These are phyloP conservation scores for Druon quercuslanigerum DNA, from an alignment of 1,140 invertebrate genomes.

Conservation along the genomic window DNA sequence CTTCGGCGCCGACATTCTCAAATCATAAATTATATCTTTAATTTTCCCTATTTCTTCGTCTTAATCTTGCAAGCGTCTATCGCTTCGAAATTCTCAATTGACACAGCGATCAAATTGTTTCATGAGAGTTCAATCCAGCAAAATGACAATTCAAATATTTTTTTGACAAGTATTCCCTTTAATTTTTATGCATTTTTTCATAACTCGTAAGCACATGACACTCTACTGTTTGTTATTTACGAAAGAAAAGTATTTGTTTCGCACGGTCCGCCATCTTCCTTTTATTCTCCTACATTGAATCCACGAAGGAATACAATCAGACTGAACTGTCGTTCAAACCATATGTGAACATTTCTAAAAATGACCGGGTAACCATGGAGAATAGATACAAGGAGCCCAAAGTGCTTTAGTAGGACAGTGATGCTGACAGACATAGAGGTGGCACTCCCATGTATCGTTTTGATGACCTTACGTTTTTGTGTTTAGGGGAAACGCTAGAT, in stretches of 20 bases:
- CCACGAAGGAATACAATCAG: too few species aligned
- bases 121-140: neutral
- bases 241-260: slow-evolving; percentile 17
- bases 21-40: neutral
- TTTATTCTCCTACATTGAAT: neutral
- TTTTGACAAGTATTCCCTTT: neutral
- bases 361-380: too few species aligned
- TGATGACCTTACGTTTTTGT: too few species aligned
- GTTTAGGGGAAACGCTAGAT: too few species aligned
- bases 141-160: neutral
- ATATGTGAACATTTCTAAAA: too few species aligned
- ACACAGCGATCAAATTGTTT: neutral
- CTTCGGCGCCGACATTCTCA: neutral
- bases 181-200: neutral
- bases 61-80: slow-evolving; percentile 8
- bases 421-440: too few species aligned
- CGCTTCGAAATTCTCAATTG: neutral
- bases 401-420: too few species aligned
- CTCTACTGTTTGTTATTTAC: slow-evolving; percentile 8
- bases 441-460: too few species aligned
- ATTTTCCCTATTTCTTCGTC: neutral
- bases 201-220: neutral
- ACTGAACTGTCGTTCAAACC: too few species aligned
- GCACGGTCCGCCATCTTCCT: slow-evolving; percentile 9
- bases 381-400: too few species aligned